phyloP scores from a whole-genome alignment of 2,888 invertebrate species.

The Scaptomyza cyrtandrae region DNA sequence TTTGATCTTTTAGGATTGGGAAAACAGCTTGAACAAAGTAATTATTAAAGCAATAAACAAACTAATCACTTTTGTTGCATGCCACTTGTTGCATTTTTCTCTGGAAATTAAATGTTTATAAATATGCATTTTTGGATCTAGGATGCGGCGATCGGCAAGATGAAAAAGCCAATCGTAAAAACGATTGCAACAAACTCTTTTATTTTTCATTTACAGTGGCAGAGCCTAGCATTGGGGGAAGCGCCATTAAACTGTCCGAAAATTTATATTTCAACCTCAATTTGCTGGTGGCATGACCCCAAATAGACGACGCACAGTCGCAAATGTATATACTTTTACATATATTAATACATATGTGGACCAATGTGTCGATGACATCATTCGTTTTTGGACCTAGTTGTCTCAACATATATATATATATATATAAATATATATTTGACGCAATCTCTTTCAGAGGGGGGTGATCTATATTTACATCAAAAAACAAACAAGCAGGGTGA shows the following conservation, averaged over 20 bases:
- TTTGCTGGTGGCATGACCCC: constrained; percentile 74
- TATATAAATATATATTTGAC: constrained; percentile 44
- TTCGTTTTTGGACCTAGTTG: constrained; percentile 33
- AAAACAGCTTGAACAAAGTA: neutral
- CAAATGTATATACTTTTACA: constrained; percentile 19
- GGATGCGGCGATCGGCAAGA: constrained; percentile 27
- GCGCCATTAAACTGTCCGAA: constrained; percentile 67
- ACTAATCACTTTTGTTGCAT: constrained; percentile 10
- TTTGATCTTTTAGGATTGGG: neutral
- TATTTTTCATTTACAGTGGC: constrained; percentile 40
- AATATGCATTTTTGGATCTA: constrained; percentile 12
- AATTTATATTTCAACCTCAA: constrained; percentile 73
- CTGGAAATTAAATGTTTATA: constrained; percentile 42
- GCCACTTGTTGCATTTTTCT: constrained; percentile 55
- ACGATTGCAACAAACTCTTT: constrained; percentile 36
- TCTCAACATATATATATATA: constrained; percentile 1
- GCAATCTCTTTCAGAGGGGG: constrained; percentile 41
- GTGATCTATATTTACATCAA: constrained; percentile 65
- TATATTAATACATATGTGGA: constrained; percentile 50
- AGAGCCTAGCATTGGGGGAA: constrained; percentile 15
- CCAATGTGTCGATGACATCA: constrained; percentile 73
- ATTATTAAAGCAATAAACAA: constrained; percentile 16
- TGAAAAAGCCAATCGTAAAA: constrained; percentile 27
- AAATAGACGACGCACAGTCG: constrained; percentile 45
- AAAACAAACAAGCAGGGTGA: constrained; percentile 25